These are phyloP conservation scores for Pollachius pollachius DNA, from an alignment of 2,113 vertebrate genomes.

Conservation along the genomic window DNA sequence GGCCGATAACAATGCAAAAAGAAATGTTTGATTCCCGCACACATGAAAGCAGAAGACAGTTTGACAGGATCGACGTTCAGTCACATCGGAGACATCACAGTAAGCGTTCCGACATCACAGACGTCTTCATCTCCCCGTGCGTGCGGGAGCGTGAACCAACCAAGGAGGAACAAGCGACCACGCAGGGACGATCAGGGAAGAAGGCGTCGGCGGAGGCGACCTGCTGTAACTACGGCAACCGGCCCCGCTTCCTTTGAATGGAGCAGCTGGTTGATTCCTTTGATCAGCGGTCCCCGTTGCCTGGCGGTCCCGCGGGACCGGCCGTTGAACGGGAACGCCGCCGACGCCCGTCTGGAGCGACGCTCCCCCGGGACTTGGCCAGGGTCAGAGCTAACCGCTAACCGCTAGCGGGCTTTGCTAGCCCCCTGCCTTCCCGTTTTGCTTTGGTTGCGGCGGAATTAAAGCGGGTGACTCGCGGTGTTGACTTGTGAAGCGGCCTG, in stretches of 20 bases:
- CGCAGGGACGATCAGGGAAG: neutral
- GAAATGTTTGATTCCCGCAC: no score
- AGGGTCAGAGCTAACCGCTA: conserved; percentile 8
- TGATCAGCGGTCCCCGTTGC: conserved; percentile 13
- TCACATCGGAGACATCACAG: no score
- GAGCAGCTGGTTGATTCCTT: conserved; percentile 21
- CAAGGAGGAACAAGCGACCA: neutral
- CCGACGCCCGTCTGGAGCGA: conserved; percentile 37
- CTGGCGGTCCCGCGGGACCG: conserved; percentile 3
- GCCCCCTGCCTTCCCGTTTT: conserved; percentile 17
- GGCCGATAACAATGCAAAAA: no score
- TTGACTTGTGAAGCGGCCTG: conserved; percentile 16
- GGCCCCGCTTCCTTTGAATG: neutral
- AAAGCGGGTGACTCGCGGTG: conserved; percentile 16
- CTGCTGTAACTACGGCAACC: neutral
- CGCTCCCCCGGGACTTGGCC: conserved; percentile 6
- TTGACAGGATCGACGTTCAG: no score
- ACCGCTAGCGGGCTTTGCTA: conserved; percentile 10
- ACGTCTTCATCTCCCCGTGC: neutral
- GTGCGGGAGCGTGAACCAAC: neutral
- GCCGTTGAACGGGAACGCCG: conserved; percentile 15
- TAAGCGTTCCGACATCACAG: neutral
- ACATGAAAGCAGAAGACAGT: no score
- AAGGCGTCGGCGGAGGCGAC: neutral
- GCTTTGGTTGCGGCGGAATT: neutral